Evolutionary conservation across 2,113 vertebrate genomes (phyloP).

Genomic region (Silurus asotus): DNA sequence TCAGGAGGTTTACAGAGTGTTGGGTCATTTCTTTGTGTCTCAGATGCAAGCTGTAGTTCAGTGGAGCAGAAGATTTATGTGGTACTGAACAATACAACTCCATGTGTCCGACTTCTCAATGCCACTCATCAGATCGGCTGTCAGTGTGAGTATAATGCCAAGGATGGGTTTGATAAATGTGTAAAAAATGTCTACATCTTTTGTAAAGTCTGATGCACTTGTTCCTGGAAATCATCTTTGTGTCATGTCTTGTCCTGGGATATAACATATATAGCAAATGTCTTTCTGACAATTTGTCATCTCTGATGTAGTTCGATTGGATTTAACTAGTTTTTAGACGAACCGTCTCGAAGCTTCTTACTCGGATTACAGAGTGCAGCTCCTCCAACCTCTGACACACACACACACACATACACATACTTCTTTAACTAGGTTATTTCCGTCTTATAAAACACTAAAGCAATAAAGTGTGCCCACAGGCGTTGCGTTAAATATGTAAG

Average conservation of each 20-base stretch:
- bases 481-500: neutral
- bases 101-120: slow-evolving; percentile 91
- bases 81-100: slow-evolving; percentile 80
- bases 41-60: slow-evolving; percentile 74
- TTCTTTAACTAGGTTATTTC: neutral
- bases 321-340: neutral
- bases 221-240: too few species aligned
- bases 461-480: neutral
- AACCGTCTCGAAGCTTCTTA: neutral
- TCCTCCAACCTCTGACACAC: neutral
- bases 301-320: neutral
- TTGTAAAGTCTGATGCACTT: neutral
- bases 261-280: too few species aligned
- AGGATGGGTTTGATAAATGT: neutral
- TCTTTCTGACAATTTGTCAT: too few species aligned
- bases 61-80: slow-evolving; percentile 95
- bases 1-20: neutral
- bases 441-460: neutral
- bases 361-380: neutral
- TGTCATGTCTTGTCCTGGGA: too few species aligned
- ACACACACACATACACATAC: too few species aligned
- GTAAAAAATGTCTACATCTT: neutral
- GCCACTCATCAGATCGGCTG: slow-evolving; percentile 96
- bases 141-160: slow-evolving; percentile 84
- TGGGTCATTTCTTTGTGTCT: neutral